Percentiles rank a stretch among this genome's conserved stretches.
Conservation (phyloP, 2,113 vertebrate genomes). For the Onychorhynchus coronatus region DNA sequence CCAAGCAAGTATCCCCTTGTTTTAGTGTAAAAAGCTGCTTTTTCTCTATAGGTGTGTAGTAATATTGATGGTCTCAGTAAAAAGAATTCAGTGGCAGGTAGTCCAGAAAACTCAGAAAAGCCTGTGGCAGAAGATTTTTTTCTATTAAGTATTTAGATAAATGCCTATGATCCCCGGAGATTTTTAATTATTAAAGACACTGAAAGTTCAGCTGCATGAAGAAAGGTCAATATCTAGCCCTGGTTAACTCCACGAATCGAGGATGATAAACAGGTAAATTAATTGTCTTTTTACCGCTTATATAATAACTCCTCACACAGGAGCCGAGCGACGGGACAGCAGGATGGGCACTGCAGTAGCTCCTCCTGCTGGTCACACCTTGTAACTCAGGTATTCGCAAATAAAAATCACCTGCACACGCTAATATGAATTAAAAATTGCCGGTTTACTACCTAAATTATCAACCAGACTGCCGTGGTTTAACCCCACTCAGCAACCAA, state of each 20-base stretch:
- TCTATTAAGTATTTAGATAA: not conserved
- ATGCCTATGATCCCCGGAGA: not conserved
- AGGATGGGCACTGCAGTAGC: constrained; percentile 17
- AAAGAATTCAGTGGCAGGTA: not conserved
- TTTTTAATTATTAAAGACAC: constrained; percentile 55
- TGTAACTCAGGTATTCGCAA: accelerated
- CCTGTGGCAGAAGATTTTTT: not conserved
- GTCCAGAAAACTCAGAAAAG: not conserved
- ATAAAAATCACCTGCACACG: not conserved
- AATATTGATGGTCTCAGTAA: not conserved
- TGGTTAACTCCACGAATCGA: not conserved
- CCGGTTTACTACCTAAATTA: not conserved
- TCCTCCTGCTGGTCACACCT: constrained; percentile 62
- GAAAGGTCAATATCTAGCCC: not conserved
- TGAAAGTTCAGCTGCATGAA: constrained; percentile 39
- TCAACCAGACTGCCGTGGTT: accelerated
- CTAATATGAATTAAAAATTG: not conserved
- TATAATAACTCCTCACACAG: not conserved
- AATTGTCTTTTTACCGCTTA: not conserved
- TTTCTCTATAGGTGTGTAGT: not conserved
- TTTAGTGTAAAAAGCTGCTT: not conserved
- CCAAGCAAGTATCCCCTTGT: not conserved
- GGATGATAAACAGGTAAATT: not conserved
- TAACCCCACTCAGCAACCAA: not conserved
- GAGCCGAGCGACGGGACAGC: not conserved